These are phyloP conservation scores for Colletes gigas DNA, from an alignment of 1,140 invertebrate species.

Conservation along the genomic window DNA sequence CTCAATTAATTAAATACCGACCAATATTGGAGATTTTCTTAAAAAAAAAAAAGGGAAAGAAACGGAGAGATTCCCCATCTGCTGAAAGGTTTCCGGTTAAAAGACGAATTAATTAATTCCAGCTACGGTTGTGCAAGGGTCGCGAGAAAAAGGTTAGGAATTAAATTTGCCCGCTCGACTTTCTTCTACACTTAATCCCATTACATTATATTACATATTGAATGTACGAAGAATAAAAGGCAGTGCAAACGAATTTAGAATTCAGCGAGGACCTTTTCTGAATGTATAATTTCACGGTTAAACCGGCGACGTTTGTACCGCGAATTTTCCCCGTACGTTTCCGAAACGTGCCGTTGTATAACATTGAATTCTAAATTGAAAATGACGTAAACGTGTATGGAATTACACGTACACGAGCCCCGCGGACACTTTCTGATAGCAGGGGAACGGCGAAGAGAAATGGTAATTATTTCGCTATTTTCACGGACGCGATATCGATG, in stretches of 20 bases:
- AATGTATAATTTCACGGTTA: slow-evolving; percentile 42
- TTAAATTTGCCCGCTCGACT: slow-evolving; percentile 37
- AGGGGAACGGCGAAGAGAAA: neutral
- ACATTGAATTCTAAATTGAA: slow-evolving; percentile 40
- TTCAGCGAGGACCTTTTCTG: slow-evolving; percentile 39
- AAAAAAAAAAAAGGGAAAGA: neutral
- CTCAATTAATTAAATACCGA: slow-evolving; percentile 71
- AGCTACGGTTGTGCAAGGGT: neutral
- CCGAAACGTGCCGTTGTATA: slow-evolving; percentile 19
- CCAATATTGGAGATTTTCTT: slow-evolving; percentile 31
- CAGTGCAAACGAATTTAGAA: slow-evolving; percentile 42
- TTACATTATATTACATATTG: slow-evolving; percentile 35
- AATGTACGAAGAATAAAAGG: slow-evolving; percentile 39
- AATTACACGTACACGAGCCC: neutral
- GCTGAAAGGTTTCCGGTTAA: slow-evolving; percentile 37
- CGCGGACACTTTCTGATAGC: neutral
- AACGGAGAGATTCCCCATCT: slow-evolving; percentile 43
- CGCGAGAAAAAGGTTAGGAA: neutral
- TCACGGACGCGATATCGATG: neutral
- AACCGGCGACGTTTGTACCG: slow-evolving; percentile 8
- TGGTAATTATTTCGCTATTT: slow-evolving; percentile 20
- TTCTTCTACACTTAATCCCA: slow-evolving; percentile 18
- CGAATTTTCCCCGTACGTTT: neutral
- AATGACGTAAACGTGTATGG: slow-evolving; percentile 20
- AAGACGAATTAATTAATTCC: slow-evolving; percentile 65